Percentiles rank a stretch among this genome's conserved stretches.
Conservation (phyloP, 2,888 invertebrate genomes). For the Cacoxenus indagator region DNA sequence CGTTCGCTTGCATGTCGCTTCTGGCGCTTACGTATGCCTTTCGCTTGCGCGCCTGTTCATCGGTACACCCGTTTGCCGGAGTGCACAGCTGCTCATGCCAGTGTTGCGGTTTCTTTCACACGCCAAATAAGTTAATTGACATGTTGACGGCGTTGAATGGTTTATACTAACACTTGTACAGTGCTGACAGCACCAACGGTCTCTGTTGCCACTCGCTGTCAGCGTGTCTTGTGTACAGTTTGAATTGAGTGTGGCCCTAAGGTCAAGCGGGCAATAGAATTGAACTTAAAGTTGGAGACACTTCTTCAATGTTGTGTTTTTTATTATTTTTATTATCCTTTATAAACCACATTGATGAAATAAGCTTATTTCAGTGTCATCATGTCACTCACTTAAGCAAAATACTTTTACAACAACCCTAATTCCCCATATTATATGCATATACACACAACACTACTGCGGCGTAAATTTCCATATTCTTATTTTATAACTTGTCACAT, state of each 20-base stretch:
- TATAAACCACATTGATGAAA: no score
- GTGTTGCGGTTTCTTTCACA: slow-evolving; percentile 20
- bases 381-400: no score
- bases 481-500: not conserved
- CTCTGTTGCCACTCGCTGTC: not conserved
- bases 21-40: not conserved
- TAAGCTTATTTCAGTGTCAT: no score
- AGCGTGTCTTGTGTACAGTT: not conserved
- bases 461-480: not conserved
- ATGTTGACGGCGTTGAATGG: slow-evolving; percentile 12
- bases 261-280: not conserved
- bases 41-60: not conserved
- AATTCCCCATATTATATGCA: no score
- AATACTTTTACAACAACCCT: no score
- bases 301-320: no score
- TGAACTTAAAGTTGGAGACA: no score
- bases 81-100: slow-evolving; percentile 1
- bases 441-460: no score
- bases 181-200: not conserved
- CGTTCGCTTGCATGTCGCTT: not conserved
- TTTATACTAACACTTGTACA: slow-evolving; percentile 12
- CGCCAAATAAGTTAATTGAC: slow-evolving; percentile 23
- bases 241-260: not conserved
- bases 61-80: not conserved
- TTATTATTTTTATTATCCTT: no score